These are phyloP conservation scores for Sebastes taczanowskii DNA, from an alignment of 2,797 vertebrate genomes.

Conservation along the genomic window DNA sequence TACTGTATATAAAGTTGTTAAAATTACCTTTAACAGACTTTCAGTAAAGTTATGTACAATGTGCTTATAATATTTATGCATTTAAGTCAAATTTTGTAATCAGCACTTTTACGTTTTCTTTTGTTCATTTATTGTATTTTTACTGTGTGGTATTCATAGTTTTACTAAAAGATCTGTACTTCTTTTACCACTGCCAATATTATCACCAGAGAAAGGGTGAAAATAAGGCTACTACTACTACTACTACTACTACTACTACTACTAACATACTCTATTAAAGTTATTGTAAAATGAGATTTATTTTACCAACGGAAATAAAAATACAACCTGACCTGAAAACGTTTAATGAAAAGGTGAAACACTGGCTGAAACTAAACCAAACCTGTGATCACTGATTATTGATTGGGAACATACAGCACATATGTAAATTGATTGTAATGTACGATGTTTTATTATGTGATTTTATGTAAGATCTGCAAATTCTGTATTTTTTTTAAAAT, in stretches of 20 bases:
- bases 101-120: background rate
- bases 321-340: too few relatives aligned
- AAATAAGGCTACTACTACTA: background rate
- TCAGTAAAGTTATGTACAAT: background rate
- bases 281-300: too few relatives aligned
- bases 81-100: background rate
- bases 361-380: too few relatives aligned
- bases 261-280: background rate
- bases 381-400: too few relatives aligned
- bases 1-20: background rate
- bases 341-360: too few relatives aligned
- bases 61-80: background rate
- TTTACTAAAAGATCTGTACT: background rate
- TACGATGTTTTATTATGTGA: too few relatives aligned
- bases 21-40: background rate
- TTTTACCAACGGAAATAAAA: too few relatives aligned
- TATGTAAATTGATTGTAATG: too few relatives aligned
- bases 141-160: background rate
- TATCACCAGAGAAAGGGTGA: background rate
- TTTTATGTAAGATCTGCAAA: too few relatives aligned
- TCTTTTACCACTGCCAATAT: background rate
- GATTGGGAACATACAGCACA: too few relatives aligned
- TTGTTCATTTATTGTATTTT: background rate
- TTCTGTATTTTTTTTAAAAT: too few relatives aligned
- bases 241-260: too few relatives aligned